Conservation (phyloP, 2,113 vertebrate species). For the Helogale parvula region DNA sequence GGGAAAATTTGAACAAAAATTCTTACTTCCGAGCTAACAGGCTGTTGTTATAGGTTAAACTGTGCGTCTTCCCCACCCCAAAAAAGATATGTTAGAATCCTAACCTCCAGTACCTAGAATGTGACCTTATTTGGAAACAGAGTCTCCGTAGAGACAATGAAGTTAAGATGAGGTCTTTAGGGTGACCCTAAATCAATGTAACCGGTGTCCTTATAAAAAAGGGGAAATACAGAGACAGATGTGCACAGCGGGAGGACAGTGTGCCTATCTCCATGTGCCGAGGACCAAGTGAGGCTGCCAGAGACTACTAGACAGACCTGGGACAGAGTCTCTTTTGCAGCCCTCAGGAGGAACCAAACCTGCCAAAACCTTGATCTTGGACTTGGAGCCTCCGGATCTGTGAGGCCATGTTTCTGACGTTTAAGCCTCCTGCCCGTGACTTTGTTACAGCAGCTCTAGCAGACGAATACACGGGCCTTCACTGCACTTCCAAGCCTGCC, state of each 20-base stretch:
- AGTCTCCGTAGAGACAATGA: neutral
- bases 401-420: neutral
- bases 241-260: neutral
- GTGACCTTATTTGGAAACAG: neutral
- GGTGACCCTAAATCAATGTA: neutral
- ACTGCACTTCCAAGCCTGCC: neutral
- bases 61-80: accelerated
- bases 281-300: neutral
- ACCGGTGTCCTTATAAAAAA: neutral
- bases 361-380: neutral
- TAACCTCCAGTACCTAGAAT: neutral
- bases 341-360: neutral
- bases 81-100: too few species aligned
- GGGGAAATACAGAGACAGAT: neutral
- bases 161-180: neutral
- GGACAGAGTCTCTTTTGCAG: neutral
- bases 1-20: neutral
- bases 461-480: neutral
- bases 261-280: neutral
- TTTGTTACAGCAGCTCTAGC: neutral
- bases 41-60: neutral
- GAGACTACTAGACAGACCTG: too few species aligned
- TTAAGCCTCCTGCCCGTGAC: neutral
- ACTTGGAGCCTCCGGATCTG: neutral
- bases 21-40: neutral